Evolutionary conservation across 2,113 vertebrate species (phyloP), one percentile per base, ranked within the genome.

Genomic region (Nibea coibor): DNA sequence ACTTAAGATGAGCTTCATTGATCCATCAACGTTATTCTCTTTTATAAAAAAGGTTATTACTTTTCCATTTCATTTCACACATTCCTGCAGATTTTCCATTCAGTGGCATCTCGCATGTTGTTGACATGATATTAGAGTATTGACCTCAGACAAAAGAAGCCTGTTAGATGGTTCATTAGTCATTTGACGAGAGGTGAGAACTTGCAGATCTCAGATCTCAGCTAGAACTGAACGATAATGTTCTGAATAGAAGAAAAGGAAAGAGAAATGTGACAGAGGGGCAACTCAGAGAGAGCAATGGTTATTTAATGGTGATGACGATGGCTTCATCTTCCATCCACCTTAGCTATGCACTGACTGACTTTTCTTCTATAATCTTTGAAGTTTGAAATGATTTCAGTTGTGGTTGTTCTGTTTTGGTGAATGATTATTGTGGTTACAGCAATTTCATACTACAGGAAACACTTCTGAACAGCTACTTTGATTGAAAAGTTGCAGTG

Each of bases 1-100:
- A 74, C 35, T 58, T 70, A n/a, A 53, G 73, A 75, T 56, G 53
- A 83, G 31, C 48, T 43, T 51, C 24, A n/a, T 12, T 35, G 31
- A 35, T 35, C 31, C 31, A 35, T 35, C 6, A 6, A 35, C 7
- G 31, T 35, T 35, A 35, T 35, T 35, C 31, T 35, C 31, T 7
- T 35, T 35, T 8, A 35, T 35, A 35, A 35, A 35, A 35, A 35
- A 35, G 31, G 31, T 35, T 78, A 51, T 74, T 71, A 72, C 62
- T 80, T 75, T 67, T 73, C 24, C 39, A 42, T 75, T 72, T 87
- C 74, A 91, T 90, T 92, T 89, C 53, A 88, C 75, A 26, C 24
- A 26, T 26, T 87, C 31, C 53, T 66, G 62, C 57, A 61, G 24
- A 39, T 53, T 48, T 53, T 80, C 75, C 31, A 42, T 80, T 71